Percentiles rank a stretch among this genome's conserved stretches.
phyloP scores from a whole-genome alignment of 1,140 invertebrate genomes.

The Thaumatotibia leucotreta region DNA sequence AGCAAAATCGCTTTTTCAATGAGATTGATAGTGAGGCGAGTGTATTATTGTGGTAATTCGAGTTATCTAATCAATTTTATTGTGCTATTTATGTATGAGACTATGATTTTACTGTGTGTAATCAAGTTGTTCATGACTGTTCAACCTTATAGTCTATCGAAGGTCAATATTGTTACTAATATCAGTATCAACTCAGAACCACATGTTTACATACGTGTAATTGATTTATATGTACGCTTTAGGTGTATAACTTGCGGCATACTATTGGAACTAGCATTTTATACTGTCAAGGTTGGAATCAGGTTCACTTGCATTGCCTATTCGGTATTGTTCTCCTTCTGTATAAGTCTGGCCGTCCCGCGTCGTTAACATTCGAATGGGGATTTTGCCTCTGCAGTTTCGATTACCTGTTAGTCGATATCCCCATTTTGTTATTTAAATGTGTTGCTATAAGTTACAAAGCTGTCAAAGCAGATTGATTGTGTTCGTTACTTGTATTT shows the following conservation, averaged over 20 bases:
- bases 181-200: background rate
- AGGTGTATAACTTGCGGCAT: background rate
- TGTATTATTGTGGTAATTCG: background rate
- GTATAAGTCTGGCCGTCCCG: background rate
- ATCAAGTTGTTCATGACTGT: background rate
- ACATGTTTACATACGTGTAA: background rate
- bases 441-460: background rate
- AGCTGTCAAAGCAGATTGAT: background rate
- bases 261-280: constrained; percentile 1
- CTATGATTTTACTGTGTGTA: background rate
- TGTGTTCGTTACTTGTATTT: background rate
- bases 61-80: background rate
- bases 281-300: constrained; percentile 4
- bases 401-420: constrained; percentile 10
- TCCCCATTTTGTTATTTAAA: constrained; percentile 2
- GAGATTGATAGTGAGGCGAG: background rate
- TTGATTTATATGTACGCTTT: background rate
- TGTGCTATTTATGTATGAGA: background rate
- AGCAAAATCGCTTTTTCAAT: background rate
- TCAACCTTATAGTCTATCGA: background rate
- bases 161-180: background rate
- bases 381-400: background rate
- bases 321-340: constrained; percentile 5
- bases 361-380: background rate
- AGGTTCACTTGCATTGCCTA: constrained; percentile 11